A percentile compares a stretch with the other conserved stretches of the same genome.
These are phyloP conservation scores for Coelogynopora nodosa DNA, from an alignment of 2,888 invertebrate species.

Conservation along the genomic window DNA sequence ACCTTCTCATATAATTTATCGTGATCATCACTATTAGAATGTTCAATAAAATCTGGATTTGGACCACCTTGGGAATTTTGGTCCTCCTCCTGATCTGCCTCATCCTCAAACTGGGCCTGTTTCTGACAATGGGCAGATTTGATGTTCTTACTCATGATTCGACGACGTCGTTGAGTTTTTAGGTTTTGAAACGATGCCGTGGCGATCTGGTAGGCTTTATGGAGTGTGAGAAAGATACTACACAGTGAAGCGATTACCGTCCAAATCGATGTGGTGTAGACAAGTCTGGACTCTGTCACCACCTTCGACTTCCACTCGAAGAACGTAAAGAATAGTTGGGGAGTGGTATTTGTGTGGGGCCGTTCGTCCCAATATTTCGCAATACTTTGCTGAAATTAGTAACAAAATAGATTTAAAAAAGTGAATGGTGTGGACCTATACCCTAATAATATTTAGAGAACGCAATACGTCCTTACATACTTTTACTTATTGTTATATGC, in stretches of 20 bases:
- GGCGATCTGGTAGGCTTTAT: constrained; percentile 49
- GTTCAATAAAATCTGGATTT: too few relatives aligned
- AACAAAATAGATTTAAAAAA: too few relatives aligned
- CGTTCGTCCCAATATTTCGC: constrained; percentile 48
- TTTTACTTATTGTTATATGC: too few relatives aligned
- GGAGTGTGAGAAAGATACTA: constrained; percentile 50
- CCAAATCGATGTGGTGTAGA: constrained; percentile 50
- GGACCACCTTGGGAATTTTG: too few relatives aligned
- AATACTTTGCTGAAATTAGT: constrained; percentile 49
- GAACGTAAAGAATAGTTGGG: constrained; percentile 49
- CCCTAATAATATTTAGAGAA: too few relatives aligned
- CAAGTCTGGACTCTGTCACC: constrained; percentile 48
- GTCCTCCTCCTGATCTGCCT: too few relatives aligned
- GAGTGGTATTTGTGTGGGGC: constrained; percentile 40
- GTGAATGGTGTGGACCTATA: too few relatives aligned
- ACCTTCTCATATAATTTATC: too few relatives aligned
- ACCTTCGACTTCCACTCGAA: constrained; percentile 51
- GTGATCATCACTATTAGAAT: too few relatives aligned
- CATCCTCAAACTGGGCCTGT: too few relatives aligned
- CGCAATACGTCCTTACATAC: too few relatives aligned
- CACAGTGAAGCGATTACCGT: constrained; percentile 49
- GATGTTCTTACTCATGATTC: not conserved
- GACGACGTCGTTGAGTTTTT: not conserved
- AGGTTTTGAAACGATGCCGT: not conserved
- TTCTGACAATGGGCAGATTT: too few relatives aligned